Evolutionary conservation across 2,888 invertebrate species (phyloP).

Genomic region (Ctena decussata): DNA sequence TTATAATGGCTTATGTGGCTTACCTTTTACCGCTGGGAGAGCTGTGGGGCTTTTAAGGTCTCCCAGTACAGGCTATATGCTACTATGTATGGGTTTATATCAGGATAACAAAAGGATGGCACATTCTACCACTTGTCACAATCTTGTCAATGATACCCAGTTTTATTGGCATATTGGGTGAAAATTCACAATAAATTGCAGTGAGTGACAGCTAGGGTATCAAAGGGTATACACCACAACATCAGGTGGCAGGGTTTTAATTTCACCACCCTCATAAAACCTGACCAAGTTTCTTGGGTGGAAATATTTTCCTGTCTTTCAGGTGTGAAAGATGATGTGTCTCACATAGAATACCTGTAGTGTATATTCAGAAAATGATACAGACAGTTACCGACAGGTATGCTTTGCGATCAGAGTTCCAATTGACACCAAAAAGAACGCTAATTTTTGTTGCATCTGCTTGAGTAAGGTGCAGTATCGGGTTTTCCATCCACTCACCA

Average conservation of each 20-base stretch:
- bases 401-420: too few relatives aligned
- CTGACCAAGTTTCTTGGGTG: not conserved
- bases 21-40: too few relatives aligned
- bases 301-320: not conserved
- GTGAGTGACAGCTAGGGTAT: not conserved
- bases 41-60: too few relatives aligned
- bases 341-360: too few relatives aligned
- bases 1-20: too few relatives aligned
- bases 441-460: too few relatives aligned
- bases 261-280: not conserved
- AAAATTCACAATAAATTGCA: not conserved
- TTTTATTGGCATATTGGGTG: constrained; percentile 7
- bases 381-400: too few relatives aligned
- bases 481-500: too few relatives aligned
- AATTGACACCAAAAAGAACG: too few relatives aligned
- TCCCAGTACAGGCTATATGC: too few relatives aligned
- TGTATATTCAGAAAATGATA: too few relatives aligned
- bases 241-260: not conserved
- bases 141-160: not conserved
- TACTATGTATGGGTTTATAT: not conserved
- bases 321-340: not conserved
- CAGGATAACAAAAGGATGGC: not conserved
- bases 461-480: too few relatives aligned
- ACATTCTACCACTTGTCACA: not conserved
- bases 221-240: not conserved